Evolutionary conservation across 2,888 invertebrate species (phyloP), one percentile per base, ranked within the genome.

Genomic region (Uloborus plumipes): DNA sequence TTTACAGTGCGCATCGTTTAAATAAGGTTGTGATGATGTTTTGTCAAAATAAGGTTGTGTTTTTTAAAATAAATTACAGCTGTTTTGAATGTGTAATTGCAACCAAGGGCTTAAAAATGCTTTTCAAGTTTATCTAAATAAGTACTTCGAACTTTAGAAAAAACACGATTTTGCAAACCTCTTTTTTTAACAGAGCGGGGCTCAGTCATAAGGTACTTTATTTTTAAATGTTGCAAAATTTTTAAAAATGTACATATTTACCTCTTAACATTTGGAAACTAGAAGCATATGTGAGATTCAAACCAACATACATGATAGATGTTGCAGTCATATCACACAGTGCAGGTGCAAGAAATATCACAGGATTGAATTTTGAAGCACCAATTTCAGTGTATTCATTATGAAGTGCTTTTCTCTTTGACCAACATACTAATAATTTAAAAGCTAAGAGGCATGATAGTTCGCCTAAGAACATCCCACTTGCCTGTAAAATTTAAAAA

Each of bases 221-320:
- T n/a, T 31, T 31, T 4, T 31, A 31, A 2, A 31, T 2, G 31
- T 31, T 31, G 2, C 9, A 39, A 39, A 11, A 39, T 1, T 11
- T 7, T 11, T 7, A 39, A 39, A 39, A 39, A 39, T 39, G 11
- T 9, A 15, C 6, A n/a, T 22, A 49, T 6, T 85, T 89, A 92
- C 94, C 97, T 90, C 97, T 91, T 87, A 98, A 93, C 97, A 98
- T 98, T 91, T 98, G 98, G 89, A 97, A 98, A 88, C 96, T 97
- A 86, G 96, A 95, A 0, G 95, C 95, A 88, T 94, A 96, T 0
- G 98, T 98, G 88, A 98, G 90, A 87, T 93, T 96, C 72, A 98
- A 90, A 7, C 97, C 98, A 66, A 97, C 92, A 88, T 97, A 96
- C 94, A 97, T 95, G 47, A 95, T 91, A 0, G 96, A 94, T 0